Conservation (phyloP, 1,140 invertebrate genomes). For the Apis cerana region DNA sequence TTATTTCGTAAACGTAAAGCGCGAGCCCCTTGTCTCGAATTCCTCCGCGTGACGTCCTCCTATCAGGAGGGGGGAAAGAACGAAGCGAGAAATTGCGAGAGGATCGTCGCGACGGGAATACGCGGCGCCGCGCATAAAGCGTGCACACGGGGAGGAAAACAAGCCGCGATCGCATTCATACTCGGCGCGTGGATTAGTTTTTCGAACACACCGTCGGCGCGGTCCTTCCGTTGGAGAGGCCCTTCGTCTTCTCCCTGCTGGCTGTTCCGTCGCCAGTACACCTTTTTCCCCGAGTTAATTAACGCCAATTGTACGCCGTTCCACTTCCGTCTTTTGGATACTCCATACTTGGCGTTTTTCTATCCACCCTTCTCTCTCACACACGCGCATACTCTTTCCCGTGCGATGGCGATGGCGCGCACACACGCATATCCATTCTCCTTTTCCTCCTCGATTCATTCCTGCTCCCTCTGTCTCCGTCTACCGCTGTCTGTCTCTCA, state of each 20-base stretch:
- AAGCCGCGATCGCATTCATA: constrained; percentile 39
- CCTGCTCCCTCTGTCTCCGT: neutral
- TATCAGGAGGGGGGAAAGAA: neutral
- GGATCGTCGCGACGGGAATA: neutral
- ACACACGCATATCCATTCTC: constrained; percentile 22
- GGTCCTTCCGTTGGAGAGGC: constrained; percentile 23
- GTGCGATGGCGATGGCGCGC: no score
- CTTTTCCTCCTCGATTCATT: constrained; percentile 2
- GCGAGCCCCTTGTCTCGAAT: neutral
- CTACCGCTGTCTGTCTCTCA: constrained; percentile 2
- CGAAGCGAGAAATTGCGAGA: neutral
- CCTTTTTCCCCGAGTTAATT: constrained; percentile 60
- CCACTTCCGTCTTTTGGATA: constrained; percentile 47
- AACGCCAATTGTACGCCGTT: constrained; percentile 60
- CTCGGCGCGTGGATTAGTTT: constrained; percentile 21
- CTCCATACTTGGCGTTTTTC: constrained; percentile 37
- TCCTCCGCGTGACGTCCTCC: neutral
- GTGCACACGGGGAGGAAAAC: constrained; percentile 12
- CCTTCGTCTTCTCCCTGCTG: constrained; percentile 26
- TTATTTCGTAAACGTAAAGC: neutral
- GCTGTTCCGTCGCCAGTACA: constrained; percentile 10
- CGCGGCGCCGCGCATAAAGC: neutral
- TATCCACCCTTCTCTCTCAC: neutral
- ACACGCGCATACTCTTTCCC: no score
- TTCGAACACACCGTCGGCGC: neutral